Evolutionary conservation across 2,797 vertebrate genomes (phyloP).

Genomic region (Chaunax sp.): DNA sequence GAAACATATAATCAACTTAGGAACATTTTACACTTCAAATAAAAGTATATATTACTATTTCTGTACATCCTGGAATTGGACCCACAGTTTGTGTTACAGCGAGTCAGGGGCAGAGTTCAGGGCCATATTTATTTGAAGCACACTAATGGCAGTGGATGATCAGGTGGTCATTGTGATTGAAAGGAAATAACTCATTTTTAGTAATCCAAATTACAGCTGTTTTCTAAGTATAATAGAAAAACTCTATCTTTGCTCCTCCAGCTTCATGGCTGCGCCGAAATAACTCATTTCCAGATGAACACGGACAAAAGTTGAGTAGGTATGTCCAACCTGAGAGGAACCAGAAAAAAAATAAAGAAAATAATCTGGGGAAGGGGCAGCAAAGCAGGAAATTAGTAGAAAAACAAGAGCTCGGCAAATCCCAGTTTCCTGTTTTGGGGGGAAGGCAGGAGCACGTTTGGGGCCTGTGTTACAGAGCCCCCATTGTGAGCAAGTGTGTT

Average conservation of each 20-base stretch:
- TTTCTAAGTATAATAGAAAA: slow-evolving; percentile 11
- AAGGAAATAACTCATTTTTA: slow-evolving; percentile 23
- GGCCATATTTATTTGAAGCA: slow-evolving; percentile 10
- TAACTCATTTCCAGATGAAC: slow-evolving; percentile 49
- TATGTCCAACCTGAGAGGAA: slow-evolving; percentile 76
- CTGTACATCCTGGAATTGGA: slow-evolving; percentile 42
- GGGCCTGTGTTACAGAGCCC: slow-evolving; percentile 83
- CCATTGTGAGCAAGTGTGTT: slow-evolving; percentile 86
- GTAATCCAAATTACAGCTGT: slow-evolving; percentile 3
- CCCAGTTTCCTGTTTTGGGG: slow-evolving; percentile 86
- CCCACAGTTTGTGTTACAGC: slow-evolving; percentile 53
- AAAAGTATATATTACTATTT: slow-evolving; percentile 70
- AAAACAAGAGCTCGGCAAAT: slow-evolving; percentile 85
- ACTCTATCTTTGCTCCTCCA: slow-evolving; percentile 2
- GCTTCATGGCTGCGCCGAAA: slow-evolving; percentile 9
- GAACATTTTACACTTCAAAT: slow-evolving; percentile 74
- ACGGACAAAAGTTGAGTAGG: slow-evolving; percentile 63
- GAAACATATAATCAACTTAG: slow-evolving; percentile 79
- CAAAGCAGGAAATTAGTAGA: slow-evolving; percentile 88
- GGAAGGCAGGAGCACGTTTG: slow-evolving; percentile 78
- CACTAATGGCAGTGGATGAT: neutral
- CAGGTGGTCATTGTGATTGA: slow-evolving; percentile 17
- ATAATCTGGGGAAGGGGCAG: slow-evolving; percentile 84
- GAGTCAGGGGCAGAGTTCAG: slow-evolving; percentile 38
- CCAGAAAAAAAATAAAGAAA: slow-evolving; percentile 81